Base-by-base conservation (phyloP, 2,113 vertebrate species). In the Elaphurus davidianus region DNA sequence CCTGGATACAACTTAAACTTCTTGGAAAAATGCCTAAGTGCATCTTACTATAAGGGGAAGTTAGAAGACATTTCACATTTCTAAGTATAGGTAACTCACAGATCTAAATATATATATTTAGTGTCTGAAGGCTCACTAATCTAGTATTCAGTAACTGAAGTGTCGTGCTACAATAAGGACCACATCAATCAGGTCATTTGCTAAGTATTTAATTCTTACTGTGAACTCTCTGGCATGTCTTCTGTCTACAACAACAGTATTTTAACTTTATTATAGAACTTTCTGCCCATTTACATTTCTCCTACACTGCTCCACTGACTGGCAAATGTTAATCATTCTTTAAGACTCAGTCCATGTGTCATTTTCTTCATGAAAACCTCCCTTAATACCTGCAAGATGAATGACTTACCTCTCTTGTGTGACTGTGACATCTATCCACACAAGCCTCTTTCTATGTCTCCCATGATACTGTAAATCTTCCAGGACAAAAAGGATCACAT, bases 21-120 rank as follows among this genome's bases (percentile, higher is more conserved):
- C 28, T 91, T 43, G 74, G 23, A 78, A 91, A 95, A 97, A 94
- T 59, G 23, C 11, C n/a, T 57, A 96, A 94, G 94, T 79, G 6
- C 45, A 64, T 83, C 55, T 98, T 88, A 47, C 36, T 43, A 17
- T 62, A 79, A 74, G 43, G 11, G 8, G 6, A 97, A 91, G 0
- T 45, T 30, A 64, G 16, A 62, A 91, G 45, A 82, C 0, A 74
- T 55, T 88, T 95, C 16, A 91, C 15, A 88, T 55, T 83, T 86
- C 59, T 76, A 67, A 87, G 90, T 62, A 85, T 21, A 36, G 1
- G 23, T 85, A 40, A 25, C 57, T 17, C 14, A 74, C 4, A 85
- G 9, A 74, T 50, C 1, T 74, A 89, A 33, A 64, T 62, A 62
- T 33, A 33, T 62, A 64, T 19, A 62, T 50, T 50, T 50, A 67